Evolutionary conservation across 1,140 invertebrate genomes (phyloP).

Genomic region (Diploscapter pachys): DNA sequence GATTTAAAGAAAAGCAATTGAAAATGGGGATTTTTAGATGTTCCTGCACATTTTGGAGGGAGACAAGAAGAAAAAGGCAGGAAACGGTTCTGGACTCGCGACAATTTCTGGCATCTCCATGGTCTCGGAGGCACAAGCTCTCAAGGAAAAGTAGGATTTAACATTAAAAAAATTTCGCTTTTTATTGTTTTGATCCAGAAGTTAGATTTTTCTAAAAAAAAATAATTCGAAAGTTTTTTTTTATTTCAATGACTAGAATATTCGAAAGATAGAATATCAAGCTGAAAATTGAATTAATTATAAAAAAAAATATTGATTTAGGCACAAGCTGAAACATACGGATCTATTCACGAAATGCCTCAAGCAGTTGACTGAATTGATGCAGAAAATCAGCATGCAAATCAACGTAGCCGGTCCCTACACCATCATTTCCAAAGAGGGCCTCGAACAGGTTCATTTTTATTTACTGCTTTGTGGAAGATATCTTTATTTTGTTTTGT

Average conservation of each 20-base stretch:
- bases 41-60: slow-evolving; percentile 25
- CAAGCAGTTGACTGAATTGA: slow-evolving; percentile 19
- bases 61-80: slow-evolving; percentile 24
- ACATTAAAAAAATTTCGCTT: background rate
- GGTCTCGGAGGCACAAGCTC: slow-evolving; percentile 37
- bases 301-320: slow-evolving; percentile 20
- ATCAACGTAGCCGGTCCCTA: slow-evolving; percentile 16
- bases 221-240: no score
- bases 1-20: background rate
- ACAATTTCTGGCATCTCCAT: slow-evolving; percentile 22
- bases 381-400: no score
- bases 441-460: slow-evolving; percentile 32
- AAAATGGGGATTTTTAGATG: slow-evolving; percentile 20
- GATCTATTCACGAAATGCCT: slow-evolving; percentile 37
- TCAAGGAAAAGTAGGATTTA: slow-evolving; percentile 43
- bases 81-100: background rate
- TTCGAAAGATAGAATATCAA: no score
- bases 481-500: no score
- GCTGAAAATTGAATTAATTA: background rate
- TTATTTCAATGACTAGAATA: no score
- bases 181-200: no score
- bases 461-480: no score
- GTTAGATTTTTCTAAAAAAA: no score
- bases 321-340: slow-evolving; percentile 37
- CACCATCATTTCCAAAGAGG: slow-evolving; percentile 22